Percentiles rank a stretch among this genome's conserved stretches.
phyloP scores from a whole-genome alignment of 1,140 invertebrate genomes.

The Pantala flavescens region DNA sequence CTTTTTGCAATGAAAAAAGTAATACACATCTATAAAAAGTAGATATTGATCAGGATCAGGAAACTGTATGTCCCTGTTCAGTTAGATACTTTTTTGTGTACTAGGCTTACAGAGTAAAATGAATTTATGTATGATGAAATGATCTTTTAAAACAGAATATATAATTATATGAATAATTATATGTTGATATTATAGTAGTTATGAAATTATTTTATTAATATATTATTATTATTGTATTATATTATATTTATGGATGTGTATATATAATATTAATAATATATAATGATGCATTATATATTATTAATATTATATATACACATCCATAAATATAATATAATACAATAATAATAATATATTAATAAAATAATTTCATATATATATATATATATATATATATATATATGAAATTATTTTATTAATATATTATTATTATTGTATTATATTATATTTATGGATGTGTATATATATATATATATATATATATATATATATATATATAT shows the following conservation, averaged over 20 bases:
- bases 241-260: neutral
- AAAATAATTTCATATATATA: neutral
- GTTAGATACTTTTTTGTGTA: too few species aligned
- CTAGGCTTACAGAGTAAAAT: too few species aligned
- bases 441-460: neutral
- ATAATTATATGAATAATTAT: neutral
- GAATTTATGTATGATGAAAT: neutral
- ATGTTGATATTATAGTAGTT: neutral
- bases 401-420: neutral
- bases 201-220: neutral
- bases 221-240: neutral
- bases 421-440: neutral
- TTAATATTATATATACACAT: neutral
- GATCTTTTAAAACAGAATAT: neutral
- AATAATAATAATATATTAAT: neutral
- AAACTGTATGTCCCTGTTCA: too few species aligned
- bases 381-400: neutral
- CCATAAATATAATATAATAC: neutral
- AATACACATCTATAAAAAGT: too few species aligned
- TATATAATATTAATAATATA: neutral
- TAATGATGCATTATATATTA: neutral
- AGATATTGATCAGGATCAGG: too few species aligned
- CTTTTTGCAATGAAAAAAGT: too few species aligned
- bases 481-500: neutral
- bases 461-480: neutral